These are phyloP conservation scores for Orchesella flavescens DNA, from an alignment of 2,888 invertebrate species.

Conservation along the genomic window DNA sequence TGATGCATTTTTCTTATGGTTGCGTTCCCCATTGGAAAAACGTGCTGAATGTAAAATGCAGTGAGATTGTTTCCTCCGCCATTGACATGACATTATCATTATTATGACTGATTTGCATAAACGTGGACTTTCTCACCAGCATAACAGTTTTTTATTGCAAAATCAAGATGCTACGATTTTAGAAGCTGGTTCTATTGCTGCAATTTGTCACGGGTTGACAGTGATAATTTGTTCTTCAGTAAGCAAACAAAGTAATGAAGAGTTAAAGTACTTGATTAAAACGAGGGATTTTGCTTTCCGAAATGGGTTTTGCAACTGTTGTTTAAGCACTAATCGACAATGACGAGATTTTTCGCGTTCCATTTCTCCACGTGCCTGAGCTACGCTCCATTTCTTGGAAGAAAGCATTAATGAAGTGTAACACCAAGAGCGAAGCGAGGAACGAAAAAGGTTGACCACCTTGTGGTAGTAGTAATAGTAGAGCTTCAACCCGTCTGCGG, in stretches of 20 bases:
- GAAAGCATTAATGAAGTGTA: not conserved
- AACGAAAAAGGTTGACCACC: constrained; percentile 5
- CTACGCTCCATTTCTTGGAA: not conserved
- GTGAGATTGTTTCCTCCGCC: too few relatives aligned
- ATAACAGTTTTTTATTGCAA: too few relatives aligned
- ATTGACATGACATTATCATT: too few relatives aligned
- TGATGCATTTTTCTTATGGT: too few relatives aligned
- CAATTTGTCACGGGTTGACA: too few relatives aligned
- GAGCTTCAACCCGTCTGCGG: constrained; percentile 5
- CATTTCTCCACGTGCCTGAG: not conserved
- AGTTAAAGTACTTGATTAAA: constrained; percentile 6
- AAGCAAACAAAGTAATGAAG: not conserved
- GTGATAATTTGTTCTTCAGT: too few relatives aligned
- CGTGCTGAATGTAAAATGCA: too few relatives aligned
- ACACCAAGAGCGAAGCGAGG: not conserved
- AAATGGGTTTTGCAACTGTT: not conserved
- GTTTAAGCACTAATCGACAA: constrained; percentile 47
- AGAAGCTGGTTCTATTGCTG: too few relatives aligned
- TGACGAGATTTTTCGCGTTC: not conserved
- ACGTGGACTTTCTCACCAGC: too few relatives aligned
- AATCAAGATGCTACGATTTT: too few relatives aligned
- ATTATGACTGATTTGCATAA: too few relatives aligned
- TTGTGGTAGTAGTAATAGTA: not conserved
- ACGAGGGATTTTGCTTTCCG: not conserved
- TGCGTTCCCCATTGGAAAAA: too few relatives aligned